Evolutionary conservation across 1,140 invertebrate genomes (phyloP), one percentile per base, ranked within the genome.

Genomic region (Sitodiplosis mosellana): DNA sequence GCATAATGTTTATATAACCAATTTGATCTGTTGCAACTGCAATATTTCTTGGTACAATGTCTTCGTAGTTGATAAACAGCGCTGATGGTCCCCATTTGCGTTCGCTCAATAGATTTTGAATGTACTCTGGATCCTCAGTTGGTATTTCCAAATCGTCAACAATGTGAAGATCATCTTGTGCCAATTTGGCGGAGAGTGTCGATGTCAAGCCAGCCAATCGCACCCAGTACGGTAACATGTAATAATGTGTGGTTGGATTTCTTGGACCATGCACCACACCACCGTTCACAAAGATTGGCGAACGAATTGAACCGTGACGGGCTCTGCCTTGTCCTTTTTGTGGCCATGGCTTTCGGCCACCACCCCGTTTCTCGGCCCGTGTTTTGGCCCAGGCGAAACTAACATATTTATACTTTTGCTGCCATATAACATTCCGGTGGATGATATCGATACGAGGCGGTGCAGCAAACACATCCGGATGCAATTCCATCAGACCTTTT

Each of bases 71-170:
- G 43, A 97, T 74, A 69, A 98, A 83, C 0, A 98, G 68, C 22
- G 93, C 87, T n/a, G 91, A 93, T 33, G 89, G 81, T 34, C 93
- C 94, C 94, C 94, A 99, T 59, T 82, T 78, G 56, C 93, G 76
- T 46, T 75, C 68, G 53, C 87, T 79, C 17, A 87, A 76, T 19
- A 98, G 64, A 54, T 92, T 77, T 54, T 78, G 65, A 2, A 99
- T 65, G 59, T 77, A 95, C 56, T 76, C 66, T 5, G 80, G 70
- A 56, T 95, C 83, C 41, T 83, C 75, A n/a, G 78, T 75, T 8
- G 91, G 87, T 53, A 97, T 72, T 51, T 93, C 81, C 14, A 97
- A 69, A 58, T 81, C 74, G 49, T 89, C 78, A 1, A 98, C 81
- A 54, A 99, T 74, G 62, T 93, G 87, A 37, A 99, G 65, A 69